A percentile compares a stretch with the other conserved stretches of the same genome.
Evolutionary conservation across 2,113 vertebrate genomes (phyloP).

Genomic region (Gymnarchus niloticus): DNA sequence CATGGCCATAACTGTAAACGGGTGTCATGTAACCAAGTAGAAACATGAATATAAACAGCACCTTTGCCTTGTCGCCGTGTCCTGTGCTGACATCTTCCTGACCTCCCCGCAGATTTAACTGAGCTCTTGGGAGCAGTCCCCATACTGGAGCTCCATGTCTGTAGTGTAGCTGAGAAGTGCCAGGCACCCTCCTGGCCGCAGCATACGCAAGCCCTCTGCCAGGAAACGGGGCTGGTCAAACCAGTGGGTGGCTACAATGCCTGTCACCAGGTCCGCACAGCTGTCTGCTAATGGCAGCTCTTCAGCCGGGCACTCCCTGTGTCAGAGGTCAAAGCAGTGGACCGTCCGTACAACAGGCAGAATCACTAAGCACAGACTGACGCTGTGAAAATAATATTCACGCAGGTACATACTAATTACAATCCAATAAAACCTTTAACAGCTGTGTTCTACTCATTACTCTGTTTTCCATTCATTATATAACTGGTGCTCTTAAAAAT

Average conservation of each 20-base stretch:
- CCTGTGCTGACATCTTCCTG: not conserved
- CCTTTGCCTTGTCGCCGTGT: not conserved
- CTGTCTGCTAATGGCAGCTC: constrained; percentile 57
- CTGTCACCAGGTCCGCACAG: constrained; percentile 66
- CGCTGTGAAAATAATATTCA: not conserved
- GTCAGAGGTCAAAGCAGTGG: not conserved
- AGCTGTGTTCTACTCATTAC: not conserved
- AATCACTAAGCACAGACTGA: too few relatives aligned
- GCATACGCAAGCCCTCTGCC: constrained; percentile 58
- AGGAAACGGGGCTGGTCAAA: constrained; percentile 63
- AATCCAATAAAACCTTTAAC: not conserved
- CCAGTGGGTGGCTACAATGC: constrained; percentile 73
- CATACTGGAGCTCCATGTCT: constrained; percentile 59
- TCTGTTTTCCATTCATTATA: too few relatives aligned
- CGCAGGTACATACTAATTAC: not conserved
- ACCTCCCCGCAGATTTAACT: constrained; percentile 66
- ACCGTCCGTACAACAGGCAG: not conserved
- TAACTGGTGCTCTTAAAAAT: too few relatives aligned
- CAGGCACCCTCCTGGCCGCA: constrained; percentile 64
- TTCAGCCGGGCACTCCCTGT: constrained; percentile 63
- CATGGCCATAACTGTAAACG: not conserved
- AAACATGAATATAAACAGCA: too few relatives aligned
- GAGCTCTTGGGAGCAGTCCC: constrained; percentile 49
- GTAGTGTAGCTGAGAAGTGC: constrained; percentile 63
- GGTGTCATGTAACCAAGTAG: too few relatives aligned